Evolutionary conservation across 2,113 vertebrate genomes (phyloP).

Genomic region (Sciurus niger): DNA sequence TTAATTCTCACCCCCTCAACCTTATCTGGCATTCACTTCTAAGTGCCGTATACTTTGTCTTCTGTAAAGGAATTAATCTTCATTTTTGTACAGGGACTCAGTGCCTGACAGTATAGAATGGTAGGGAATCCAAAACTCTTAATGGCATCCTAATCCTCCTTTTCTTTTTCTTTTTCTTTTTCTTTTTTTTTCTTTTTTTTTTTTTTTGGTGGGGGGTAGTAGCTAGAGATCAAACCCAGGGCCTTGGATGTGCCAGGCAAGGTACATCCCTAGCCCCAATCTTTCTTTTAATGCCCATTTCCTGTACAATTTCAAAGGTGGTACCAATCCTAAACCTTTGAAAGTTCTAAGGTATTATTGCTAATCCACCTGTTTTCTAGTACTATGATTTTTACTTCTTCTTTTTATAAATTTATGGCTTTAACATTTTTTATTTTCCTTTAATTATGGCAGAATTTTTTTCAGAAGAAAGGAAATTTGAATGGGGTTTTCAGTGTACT

Average conservation of each 20-base stretch:
- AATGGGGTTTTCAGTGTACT: constrained; percentile 38
- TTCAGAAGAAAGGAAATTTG: not conserved
- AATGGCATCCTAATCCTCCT: not conserved
- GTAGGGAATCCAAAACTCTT: not conserved
- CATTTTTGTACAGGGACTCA: not conserved
- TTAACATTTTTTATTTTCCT: constrained; percentile 41
- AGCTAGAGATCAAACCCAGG: not conserved
- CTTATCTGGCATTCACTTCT: not conserved
- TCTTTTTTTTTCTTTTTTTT: not conserved
- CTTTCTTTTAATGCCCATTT: not conserved
- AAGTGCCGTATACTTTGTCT: not conserved
- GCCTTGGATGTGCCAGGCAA: not conserved
- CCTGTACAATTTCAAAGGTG: not conserved
- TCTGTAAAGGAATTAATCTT: constrained; percentile 47
- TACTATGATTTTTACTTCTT: not conserved
- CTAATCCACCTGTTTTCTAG: not conserved
- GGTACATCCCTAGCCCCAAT: not conserved
- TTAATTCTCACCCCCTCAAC: not conserved
- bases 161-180: not conserved
- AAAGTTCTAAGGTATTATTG: not conserved
- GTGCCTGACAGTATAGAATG: not conserved
- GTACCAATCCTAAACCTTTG: not conserved
- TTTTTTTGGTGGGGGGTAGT: not conserved
- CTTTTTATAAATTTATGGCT: constrained; percentile 24
- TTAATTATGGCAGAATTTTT: constrained; percentile 56